These are phyloP conservation scores for Aulostomus chinensis DNA, from an alignment of 2,797 vertebrate genomes.

Conservation along the genomic window DNA sequence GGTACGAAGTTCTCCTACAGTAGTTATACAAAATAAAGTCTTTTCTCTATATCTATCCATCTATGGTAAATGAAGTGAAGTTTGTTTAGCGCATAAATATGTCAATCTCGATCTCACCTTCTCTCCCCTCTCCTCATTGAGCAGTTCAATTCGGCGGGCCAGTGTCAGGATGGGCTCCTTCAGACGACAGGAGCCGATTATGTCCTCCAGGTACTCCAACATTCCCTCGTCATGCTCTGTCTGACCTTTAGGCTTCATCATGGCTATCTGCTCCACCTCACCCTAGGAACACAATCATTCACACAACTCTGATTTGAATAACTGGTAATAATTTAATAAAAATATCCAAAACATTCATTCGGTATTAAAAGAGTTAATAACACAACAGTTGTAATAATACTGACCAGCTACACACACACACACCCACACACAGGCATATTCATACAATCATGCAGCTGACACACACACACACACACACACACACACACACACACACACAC, in stretches of 20 bases:
- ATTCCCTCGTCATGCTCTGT: slow-evolving; percentile 96
- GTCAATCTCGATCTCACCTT: slow-evolving; percentile 91
- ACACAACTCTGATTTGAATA: neutral
- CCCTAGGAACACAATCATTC: slow-evolving; percentile 78
- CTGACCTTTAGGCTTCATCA: slow-evolving; percentile 99
- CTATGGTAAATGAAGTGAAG: neutral
- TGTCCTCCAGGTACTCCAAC: slow-evolving; percentile 96
- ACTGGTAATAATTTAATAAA: neutral
- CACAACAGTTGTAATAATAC: slow-evolving; percentile 4
- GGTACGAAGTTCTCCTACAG: too few species aligned
- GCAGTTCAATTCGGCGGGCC: slow-evolving; percentile 86
- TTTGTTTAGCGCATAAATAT: too few species aligned
- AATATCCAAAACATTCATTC: neutral
- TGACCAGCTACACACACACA: slow-evolving; percentile 1
- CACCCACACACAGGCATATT: neutral
- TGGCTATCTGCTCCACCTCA: slow-evolving; percentile 97
- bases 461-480: too few species aligned
- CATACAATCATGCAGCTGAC: neutral
- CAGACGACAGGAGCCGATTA: slow-evolving; percentile 93
- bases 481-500: too few species aligned
- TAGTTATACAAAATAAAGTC: too few species aligned
- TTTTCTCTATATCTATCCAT: too few species aligned
- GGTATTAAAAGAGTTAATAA: neutral
- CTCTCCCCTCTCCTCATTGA: slow-evolving; percentile 93
- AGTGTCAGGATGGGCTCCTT: slow-evolving; percentile 90